These are phyloP conservation scores for Leptopilina myrica DNA, from an alignment of 2,888 invertebrate genomes.

Conservation along the genomic window DNA sequence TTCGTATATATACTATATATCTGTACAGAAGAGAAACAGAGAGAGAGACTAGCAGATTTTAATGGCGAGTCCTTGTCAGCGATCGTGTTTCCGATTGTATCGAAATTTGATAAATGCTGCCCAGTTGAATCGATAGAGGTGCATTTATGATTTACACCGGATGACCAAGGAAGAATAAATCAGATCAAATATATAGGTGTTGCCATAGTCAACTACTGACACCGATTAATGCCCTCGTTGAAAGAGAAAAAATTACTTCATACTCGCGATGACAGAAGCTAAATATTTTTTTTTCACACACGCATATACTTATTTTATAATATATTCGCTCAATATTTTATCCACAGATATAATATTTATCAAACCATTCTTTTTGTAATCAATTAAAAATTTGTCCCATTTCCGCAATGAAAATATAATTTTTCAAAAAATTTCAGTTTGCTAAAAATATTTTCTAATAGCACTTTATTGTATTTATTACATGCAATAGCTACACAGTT, in stretches of 20 bases:
- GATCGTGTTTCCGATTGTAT: conserved; percentile 58
- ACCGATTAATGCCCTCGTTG: conserved; percentile 31
- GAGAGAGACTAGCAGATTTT: conserved; percentile 48
- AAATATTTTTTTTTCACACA: background rate
- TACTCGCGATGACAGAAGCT: conserved; percentile 8
- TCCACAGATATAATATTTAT: background rate
- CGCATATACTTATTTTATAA: background rate
- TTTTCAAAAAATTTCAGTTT: too few species aligned
- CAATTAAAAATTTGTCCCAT: too few species aligned
- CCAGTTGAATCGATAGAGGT: conserved; percentile 55
- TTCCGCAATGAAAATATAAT: too few species aligned
- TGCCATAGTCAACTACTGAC: background rate
- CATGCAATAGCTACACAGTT: too few species aligned
- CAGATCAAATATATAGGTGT: conserved; percentile 54
- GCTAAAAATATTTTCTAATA: background rate
- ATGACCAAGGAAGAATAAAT: conserved; percentile 58
- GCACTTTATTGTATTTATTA: background rate
- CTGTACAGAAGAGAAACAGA: too few species aligned
- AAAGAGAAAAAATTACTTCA: conserved; percentile 31
- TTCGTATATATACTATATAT: conserved; percentile 27
- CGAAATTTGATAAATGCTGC: conserved; percentile 48
- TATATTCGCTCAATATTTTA: conserved; percentile 22
- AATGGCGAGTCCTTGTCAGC: conserved; percentile 54
- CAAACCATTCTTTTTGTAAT: too few species aligned
- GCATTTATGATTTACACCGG: conserved; percentile 55